A percentile compares a stretch with the other conserved stretches of the same genome.
Conservation (phyloP, 2,888 invertebrate species). For the Meiosimyza decipiens region DNA sequence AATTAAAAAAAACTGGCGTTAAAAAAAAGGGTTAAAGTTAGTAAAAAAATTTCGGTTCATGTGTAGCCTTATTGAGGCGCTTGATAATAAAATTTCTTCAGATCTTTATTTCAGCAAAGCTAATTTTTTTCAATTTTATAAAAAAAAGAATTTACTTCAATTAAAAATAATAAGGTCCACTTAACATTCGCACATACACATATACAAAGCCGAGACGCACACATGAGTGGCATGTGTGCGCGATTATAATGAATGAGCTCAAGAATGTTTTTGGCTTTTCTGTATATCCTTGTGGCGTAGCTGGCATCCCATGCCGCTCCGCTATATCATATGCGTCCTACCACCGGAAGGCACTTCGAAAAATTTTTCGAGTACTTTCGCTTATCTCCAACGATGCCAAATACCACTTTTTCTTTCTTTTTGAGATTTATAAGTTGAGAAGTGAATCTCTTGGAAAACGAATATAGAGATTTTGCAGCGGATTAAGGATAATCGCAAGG, state of each 20-base stretch:
- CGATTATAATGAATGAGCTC: slow-evolving; percentile 26
- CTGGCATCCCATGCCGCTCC: neutral
- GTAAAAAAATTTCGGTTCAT: too few species aligned
- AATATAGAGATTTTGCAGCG: slow-evolving; percentile 11
- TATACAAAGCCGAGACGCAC: neutral
- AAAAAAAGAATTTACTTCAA: too few species aligned
- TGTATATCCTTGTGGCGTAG: neutral
- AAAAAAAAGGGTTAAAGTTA: too few species aligned
- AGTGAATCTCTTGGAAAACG: slow-evolving; percentile 9
- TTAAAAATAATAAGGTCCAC: too few species aligned
- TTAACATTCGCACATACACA: too few species aligned
- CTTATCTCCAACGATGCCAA: slow-evolving; percentile 1
- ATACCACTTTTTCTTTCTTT: neutral
- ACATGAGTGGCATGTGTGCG: slow-evolving; percentile 16
- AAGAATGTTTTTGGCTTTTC: slow-evolving; percentile 18
- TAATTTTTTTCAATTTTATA: too few species aligned
- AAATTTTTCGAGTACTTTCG: slow-evolving; percentile 10
- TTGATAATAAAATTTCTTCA: too few species aligned
- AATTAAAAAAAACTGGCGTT: too few species aligned
- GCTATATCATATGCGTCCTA: neutral
- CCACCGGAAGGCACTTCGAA: neutral
- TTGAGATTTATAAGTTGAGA: slow-evolving; percentile 10
- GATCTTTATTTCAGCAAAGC: too few species aligned
- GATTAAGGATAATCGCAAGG: slow-evolving; percentile 23
- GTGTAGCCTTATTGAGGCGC: too few species aligned